Conservation (phyloP, 2,888 invertebrate species). For the Thymelicus acteon region DNA sequence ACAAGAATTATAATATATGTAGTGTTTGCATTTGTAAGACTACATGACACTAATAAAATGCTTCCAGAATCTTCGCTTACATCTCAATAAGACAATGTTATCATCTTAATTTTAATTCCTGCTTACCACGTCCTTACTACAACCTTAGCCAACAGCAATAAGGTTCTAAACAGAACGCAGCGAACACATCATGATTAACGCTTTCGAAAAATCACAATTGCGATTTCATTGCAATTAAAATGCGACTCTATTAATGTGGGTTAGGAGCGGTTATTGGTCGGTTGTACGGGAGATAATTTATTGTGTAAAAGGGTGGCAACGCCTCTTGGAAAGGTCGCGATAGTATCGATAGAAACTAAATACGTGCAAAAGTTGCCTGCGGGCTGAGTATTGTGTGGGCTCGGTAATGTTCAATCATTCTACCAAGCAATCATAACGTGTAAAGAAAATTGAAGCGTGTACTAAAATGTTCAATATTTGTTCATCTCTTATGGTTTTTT, state of each 20-base stretch:
- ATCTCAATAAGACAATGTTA: constrained; percentile 79
- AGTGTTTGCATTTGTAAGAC: not conserved
- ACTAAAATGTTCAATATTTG: too few species aligned
- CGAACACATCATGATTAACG: constrained; percentile 45
- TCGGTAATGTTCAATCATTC: constrained; percentile 14
- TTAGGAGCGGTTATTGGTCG: constrained; percentile 51
- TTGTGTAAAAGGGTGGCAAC: constrained; percentile 63
- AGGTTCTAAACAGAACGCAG: constrained; percentile 45
- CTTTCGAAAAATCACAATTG: constrained; percentile 45
- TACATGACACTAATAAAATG: constrained; percentile 57
- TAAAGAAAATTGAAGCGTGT: not conserved
- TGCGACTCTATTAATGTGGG: constrained; percentile 45
- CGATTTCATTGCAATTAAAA: constrained; percentile 44
- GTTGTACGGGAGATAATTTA: constrained; percentile 56
- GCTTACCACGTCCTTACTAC: constrained; percentile 44
- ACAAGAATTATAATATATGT: too few species aligned
- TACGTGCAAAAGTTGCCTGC: constrained; percentile 61
- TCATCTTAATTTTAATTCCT: constrained; percentile 54
- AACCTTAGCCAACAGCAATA: constrained; percentile 44
- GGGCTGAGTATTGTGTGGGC: constrained; percentile 52
- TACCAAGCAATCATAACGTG: not conserved
- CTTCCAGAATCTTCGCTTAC: constrained; percentile 64
- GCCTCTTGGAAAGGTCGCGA: constrained; percentile 63
- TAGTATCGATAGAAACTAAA: constrained; percentile 61
- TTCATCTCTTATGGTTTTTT: too few species aligned